These are phyloP conservation scores for Mionectes olivaceus DNA, from an alignment of 2,797 vertebrate species.

Conservation along the genomic window DNA sequence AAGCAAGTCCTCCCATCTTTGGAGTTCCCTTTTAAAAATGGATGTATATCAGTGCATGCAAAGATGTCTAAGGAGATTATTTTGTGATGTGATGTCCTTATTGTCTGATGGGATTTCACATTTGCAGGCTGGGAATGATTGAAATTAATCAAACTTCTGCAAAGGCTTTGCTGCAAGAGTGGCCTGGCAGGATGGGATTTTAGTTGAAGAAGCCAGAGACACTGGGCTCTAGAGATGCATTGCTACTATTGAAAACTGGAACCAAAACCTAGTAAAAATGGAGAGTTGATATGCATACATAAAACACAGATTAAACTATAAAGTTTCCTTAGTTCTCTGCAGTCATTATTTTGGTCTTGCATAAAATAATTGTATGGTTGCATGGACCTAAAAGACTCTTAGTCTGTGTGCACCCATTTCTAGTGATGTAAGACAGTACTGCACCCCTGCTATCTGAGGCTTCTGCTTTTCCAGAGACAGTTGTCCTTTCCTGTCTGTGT, in stretches of 20 bases:
- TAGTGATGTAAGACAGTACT: too few relatives aligned
- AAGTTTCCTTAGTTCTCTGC: neutral
- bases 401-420: rapidly evolving
- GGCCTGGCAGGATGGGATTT: neutral
- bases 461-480: neutral
- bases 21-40: neutral
- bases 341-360: neutral
- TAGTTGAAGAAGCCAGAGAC: neutral
- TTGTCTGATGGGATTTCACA: neutral
- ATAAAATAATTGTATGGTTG: neutral
- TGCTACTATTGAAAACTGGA: neutral
- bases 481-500: neutral
- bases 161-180: neutral
- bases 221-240: neutral
- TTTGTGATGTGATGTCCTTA: neutral
- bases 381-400: neutral
- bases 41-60: neutral
- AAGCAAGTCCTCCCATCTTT: neutral
- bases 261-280: neutral
- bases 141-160: neutral
- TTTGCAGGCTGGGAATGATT: neutral
- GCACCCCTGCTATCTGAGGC: neutral
- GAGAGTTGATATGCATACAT: neutral
- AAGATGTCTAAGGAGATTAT: neutral
- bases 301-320: neutral